Base-by-base conservation (phyloP, 2,797 vertebrate species). In the Myotis findleyi region DNA sequence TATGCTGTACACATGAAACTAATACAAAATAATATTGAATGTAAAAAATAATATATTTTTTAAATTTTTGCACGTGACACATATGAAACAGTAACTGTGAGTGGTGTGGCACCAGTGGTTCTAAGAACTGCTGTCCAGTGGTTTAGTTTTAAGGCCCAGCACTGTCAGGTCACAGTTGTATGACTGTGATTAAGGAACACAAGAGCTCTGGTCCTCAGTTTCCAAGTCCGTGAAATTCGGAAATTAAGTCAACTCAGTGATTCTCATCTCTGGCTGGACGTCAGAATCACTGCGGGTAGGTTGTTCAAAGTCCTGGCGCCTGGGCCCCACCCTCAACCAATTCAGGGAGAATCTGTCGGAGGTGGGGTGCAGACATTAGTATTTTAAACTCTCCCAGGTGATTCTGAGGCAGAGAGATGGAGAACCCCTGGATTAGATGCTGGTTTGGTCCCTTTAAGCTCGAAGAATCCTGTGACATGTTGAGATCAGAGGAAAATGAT, bases 401-500 rank as follows among this genome's bases (percentile, higher is more conserved):
- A 69, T 66, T 51, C 75, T 16, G 75, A 68, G 53, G 92, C 33
- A 21, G 51, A 64, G 23, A 71, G 9, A 33, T 36, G 10, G 62
- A 81, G n/a, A 16, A 33, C 4, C 44, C 36, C 51, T 49, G 9
- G 30, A 53, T 55, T 44, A 0, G 1, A 47, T 86, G 53, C 36
- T 68, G 12, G n/a, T 36, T 20, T 83, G 80, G 13, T 33, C 71
- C 44, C 71, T 91, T 79, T 89, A 89, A 89, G 72, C 30, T n/a
- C 3, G n/a, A 57, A 87, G 89, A 92, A 82, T 83, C 64, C 51
- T 51, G 47, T 41, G 55, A 38, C 53, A 53, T 33, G 25, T 33
- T 86, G 77, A 92, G 92, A 91, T 90, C 59, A 25, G 73, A 87
- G 62, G 64, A 87, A 72, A 81, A 77, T 2, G 14, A 76, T 51